A percentile compares a stretch with the other conserved stretches of the same genome.
These are phyloP conservation scores for Myrmophylax atrothorax DNA, from an alignment of 2,113 vertebrate species.

Conservation along the genomic window DNA sequence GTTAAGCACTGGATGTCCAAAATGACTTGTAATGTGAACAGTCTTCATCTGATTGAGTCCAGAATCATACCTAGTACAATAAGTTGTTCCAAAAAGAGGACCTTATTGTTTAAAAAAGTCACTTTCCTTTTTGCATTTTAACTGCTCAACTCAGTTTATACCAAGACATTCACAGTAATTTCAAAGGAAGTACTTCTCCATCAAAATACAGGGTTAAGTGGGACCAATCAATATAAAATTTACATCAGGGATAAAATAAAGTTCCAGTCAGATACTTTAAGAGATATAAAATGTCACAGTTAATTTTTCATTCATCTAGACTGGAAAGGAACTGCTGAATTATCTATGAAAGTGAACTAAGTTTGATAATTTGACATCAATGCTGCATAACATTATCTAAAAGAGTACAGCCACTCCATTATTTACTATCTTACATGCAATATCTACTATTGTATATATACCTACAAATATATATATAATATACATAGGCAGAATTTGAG, in stretches of 20 bases:
- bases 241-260: not conserved
- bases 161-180: not conserved
- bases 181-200: not conserved
- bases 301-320: conserved; percentile 50
- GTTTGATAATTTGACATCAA: conserved; percentile 40
- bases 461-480: accelerated
- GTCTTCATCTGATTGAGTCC: not conserved
- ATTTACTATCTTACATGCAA: not conserved
- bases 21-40: not conserved
- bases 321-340: conserved; percentile 13
- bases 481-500: not conserved
- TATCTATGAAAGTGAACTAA: conserved; percentile 51
- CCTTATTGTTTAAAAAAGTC: not conserved
- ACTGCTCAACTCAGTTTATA: not conserved
- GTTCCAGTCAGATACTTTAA: conserved; percentile 18
- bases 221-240: conserved; percentile 43
- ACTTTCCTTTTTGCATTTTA: not conserved
- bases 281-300: conserved; percentile 38
- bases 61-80: not conserved
- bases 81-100: not conserved
- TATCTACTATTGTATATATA: not conserved
- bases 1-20: not conserved
- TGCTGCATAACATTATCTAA: not conserved
- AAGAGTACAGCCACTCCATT: not conserved
- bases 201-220: conserved; percentile 32